Evolutionary conservation across 2,113 vertebrate species (phyloP).

Genomic region (Rhodinocichla rosea): DNA sequence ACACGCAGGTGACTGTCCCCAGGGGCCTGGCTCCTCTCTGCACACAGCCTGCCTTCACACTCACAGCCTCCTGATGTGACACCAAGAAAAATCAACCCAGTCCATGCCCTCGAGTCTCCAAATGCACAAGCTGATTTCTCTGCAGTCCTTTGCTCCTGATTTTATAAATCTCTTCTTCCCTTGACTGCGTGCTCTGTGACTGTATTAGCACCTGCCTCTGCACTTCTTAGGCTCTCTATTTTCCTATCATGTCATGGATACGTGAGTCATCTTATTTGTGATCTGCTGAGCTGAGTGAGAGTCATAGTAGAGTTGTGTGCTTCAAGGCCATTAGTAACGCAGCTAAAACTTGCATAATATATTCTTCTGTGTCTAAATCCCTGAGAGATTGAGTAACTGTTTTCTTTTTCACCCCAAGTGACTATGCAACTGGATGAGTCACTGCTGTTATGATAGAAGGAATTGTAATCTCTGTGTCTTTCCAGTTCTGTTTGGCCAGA

Average conservation of each 20-base stretch:
- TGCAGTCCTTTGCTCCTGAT: neutral
- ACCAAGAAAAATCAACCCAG: neutral
- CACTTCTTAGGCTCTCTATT: constrained; percentile 14
- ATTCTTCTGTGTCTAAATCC: constrained; percentile 56
- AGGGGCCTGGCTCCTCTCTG: neutral
- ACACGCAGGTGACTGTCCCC: fast-evolving
- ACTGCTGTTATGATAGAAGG: constrained; percentile 25
- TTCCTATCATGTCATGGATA: constrained; percentile 44
- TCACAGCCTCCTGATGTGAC: neutral
- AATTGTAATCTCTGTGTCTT: constrained; percentile 13
- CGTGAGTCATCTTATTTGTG: constrained; percentile 62
- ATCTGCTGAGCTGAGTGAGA: constrained; percentile 47
- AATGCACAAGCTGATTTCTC: neutral
- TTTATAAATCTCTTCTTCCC: neutral
- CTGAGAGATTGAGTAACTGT: constrained; percentile 59
- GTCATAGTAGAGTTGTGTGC: constrained; percentile 50
- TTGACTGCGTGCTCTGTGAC: neutral
- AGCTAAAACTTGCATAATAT: constrained; percentile 59
- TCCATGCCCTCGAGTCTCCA: neutral
- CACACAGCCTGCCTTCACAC: neutral
- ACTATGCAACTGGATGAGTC: constrained; percentile 46
- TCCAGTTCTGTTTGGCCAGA: constrained; percentile 27
- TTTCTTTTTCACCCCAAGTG: constrained; percentile 54
- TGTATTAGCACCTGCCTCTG: constrained; percentile 62
- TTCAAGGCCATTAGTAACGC: constrained; percentile 54